These are phyloP conservation scores for Neosilurus hyrtlii DNA, from an alignment of 2,797 vertebrate genomes.

Conservation along the genomic window DNA sequence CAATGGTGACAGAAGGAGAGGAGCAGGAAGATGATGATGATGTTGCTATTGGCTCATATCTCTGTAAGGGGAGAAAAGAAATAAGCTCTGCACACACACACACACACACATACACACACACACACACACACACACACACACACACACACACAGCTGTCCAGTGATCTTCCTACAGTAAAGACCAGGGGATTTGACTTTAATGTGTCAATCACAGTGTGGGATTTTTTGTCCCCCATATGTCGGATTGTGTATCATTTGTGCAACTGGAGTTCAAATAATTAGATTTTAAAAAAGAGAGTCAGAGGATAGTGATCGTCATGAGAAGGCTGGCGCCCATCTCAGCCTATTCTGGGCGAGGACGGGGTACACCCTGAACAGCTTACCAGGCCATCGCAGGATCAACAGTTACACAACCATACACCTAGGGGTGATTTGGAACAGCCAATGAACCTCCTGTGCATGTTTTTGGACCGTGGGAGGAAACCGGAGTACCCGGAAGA, in stretches of 20 bases:
- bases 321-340: too few relatives aligned
- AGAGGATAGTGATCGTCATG: background rate
- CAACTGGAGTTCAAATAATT: background rate
- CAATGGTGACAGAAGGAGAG: constrained; percentile 19
- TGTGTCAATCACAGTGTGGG: background rate
- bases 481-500: too few relatives aligned
- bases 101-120: background rate
- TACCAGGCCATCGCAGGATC: too few relatives aligned
- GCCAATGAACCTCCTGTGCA: too few relatives aligned
- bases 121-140: background rate
- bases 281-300: background rate
- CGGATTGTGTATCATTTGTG: background rate
- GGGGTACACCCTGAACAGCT: too few relatives aligned
- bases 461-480: too few relatives aligned
- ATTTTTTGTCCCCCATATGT: background rate
- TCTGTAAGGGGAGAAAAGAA: constrained; percentile 26
- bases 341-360: too few relatives aligned
- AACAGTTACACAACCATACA: too few relatives aligned
- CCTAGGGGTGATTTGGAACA: too few relatives aligned
- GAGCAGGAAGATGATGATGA: constrained; percentile 6
- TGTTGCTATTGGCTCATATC: background rate
- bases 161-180: background rate
- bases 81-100: background rate
- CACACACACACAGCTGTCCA: background rate
- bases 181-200: background rate